Percentiles rank a stretch among this genome's conserved stretches.
Evolutionary conservation across 1,140 invertebrate genomes (phyloP).

Genomic region (Physella acuta): DNA sequence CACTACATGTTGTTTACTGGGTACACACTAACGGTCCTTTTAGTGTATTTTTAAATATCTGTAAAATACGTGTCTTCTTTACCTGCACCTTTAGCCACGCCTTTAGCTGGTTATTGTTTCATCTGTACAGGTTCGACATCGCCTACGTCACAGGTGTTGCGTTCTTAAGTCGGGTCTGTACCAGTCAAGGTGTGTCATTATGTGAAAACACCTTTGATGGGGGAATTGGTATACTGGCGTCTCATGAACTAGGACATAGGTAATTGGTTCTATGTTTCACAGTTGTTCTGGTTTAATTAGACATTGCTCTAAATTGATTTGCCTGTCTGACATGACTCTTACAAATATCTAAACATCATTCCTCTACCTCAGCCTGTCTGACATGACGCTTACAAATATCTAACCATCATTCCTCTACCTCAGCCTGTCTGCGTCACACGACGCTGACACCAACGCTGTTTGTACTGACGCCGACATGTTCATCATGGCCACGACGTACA

Average conservation of each 20-base stretch:
- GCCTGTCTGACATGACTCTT: not conserved
- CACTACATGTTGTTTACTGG: too few species aligned
- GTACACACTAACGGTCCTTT: too few species aligned
- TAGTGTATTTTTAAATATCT: too few species aligned
- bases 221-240: not conserved
- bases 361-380: not conserved
- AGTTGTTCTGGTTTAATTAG: too few species aligned
- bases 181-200: not conserved
- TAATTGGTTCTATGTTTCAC: not conserved
- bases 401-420: not conserved
- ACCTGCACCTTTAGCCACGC: too few species aligned
- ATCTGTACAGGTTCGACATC: conserved; percentile 1
- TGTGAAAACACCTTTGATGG: not conserved
- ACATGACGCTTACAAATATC: too few species aligned
- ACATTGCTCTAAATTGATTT: not conserved
- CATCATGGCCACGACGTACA: not conserved
- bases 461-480: not conserved
- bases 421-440: conserved; percentile 5
- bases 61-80: too few species aligned
- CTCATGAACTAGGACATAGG: conserved; percentile 7
- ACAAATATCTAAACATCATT: not conserved
- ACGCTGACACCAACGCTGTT: not conserved
- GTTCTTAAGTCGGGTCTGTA: not conserved
- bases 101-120: too few species aligned
- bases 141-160: not conserved